phyloP scores from a whole-genome alignment of 53 echinoderm and acorn worm genomes.

The Luidia sarsii region DNA sequence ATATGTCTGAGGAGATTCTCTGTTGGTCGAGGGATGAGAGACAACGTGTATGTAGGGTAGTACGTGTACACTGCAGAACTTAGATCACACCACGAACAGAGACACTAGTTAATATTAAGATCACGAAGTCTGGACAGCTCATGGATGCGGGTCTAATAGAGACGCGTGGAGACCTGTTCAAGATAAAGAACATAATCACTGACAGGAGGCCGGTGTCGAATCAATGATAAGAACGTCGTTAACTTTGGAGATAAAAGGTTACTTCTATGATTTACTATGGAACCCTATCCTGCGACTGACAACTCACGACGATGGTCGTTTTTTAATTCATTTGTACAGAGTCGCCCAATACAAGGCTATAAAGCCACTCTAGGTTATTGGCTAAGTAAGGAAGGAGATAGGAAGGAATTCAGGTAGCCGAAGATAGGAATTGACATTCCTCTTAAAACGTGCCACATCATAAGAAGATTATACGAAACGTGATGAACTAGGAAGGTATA shows the following conservation, averaged over 20 bases:
- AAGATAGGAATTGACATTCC: too few species aligned
- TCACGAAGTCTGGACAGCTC: slow-evolving; percentile 22
- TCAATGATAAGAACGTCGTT: background rate
- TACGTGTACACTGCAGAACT: background rate
- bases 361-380: too few species aligned
- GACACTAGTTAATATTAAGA: slow-evolving; percentile 16
- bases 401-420: too few species aligned
- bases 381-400: too few species aligned
- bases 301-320: too few species aligned
- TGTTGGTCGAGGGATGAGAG: slow-evolving; percentile 13
- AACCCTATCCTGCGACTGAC: too few species aligned
- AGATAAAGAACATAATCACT: background rate
- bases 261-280: slow-evolving; percentile 18
- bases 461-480: too few species aligned
- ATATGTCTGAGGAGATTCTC: slow-evolving; percentile 14
- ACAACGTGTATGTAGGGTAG: slow-evolving; percentile 4
- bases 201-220: background rate
- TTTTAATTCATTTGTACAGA: too few species aligned
- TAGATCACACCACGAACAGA: slow-evolving; percentile 5
- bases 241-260: slow-evolving; percentile 25
- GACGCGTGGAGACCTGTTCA: slow-evolving; percentile 15
- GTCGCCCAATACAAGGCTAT: too few species aligned
- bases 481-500: too few species aligned
- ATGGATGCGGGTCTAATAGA: slow-evolving; percentile 15
- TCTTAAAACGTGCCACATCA: too few species aligned